Evolutionary conservation across 2,113 vertebrate genomes (phyloP).

Genomic region (Neolamprologus kungweensis): DNA sequence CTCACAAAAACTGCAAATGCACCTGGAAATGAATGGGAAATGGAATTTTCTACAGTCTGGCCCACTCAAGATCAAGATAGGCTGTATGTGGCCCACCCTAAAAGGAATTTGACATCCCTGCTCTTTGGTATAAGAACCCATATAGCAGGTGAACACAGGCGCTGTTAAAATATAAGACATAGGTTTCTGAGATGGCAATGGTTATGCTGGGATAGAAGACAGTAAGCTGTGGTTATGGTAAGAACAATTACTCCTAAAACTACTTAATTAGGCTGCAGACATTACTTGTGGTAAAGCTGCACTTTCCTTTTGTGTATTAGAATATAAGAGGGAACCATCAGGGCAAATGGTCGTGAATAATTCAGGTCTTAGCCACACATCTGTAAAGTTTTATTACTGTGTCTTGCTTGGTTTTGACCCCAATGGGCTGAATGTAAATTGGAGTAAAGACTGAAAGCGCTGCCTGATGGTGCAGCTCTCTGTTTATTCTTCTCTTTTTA

Average conservation of each 20-base stretch:
- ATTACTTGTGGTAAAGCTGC: background rate
- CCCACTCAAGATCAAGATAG: background rate
- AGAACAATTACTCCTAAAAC: background rate
- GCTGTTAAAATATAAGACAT: background rate
- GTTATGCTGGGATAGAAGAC: background rate
- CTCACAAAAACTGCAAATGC: background rate
- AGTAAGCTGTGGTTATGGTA: background rate
- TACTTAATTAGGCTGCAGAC: background rate
- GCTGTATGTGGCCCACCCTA: background rate
- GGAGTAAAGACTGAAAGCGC: background rate
- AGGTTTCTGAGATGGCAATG: background rate
- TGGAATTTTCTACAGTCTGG: background rate
- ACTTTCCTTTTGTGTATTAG: background rate
- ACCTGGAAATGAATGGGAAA: background rate
- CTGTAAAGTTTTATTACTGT: background rate
- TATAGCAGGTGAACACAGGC: background rate
- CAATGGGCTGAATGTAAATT: background rate
- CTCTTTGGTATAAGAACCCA: background rate
- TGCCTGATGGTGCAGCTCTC: background rate
- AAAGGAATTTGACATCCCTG: background rate
- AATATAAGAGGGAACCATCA: background rate
- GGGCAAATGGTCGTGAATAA: background rate
- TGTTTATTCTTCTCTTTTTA: background rate
- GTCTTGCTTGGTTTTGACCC: background rate
- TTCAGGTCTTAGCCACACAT: background rate